Conservation (phyloP, 2,113 vertebrate species). For the Sceloporus tristichus region DNA sequence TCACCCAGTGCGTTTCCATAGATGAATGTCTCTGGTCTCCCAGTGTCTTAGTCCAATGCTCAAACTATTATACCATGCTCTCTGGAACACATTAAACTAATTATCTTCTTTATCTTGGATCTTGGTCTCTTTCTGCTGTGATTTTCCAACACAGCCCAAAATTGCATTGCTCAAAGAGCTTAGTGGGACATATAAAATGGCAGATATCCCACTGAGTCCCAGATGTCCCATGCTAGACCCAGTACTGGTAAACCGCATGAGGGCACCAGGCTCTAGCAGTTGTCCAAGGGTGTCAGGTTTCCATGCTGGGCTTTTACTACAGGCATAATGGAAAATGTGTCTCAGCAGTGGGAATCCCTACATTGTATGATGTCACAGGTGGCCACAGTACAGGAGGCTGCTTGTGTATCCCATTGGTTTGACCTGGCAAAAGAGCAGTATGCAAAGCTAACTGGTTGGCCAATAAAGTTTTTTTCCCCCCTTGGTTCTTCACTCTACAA, state of each 20-base stretch:
- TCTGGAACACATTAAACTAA: too few species aligned
- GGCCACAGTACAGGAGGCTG: background rate
- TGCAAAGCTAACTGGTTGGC: background rate
- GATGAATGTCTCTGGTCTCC: too few species aligned
- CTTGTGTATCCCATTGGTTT: background rate
- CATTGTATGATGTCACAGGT: background rate
- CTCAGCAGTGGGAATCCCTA: background rate
- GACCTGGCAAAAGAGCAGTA: background rate
- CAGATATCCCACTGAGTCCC: too few species aligned
- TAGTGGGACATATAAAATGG: too few species aligned
- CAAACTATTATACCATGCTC: too few species aligned
- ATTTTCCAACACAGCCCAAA: background rate
- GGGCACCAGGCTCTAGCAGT: background rate
- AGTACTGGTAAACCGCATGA: too few species aligned
- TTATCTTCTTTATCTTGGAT: too few species aligned
- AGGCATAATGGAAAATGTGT: background rate
- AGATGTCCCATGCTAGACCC: too few species aligned
- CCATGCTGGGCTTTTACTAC: background rate
- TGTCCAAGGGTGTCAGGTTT: background rate
- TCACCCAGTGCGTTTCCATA: too few species aligned
- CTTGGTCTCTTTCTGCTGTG: too few species aligned
- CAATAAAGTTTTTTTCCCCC: background rate
- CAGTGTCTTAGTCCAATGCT: too few species aligned
- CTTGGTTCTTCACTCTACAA: background rate
- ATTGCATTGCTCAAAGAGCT: too few species aligned